Base-by-base conservation (phyloP, 2,888 invertebrate species). In the Melinaea menophilus region DNA sequence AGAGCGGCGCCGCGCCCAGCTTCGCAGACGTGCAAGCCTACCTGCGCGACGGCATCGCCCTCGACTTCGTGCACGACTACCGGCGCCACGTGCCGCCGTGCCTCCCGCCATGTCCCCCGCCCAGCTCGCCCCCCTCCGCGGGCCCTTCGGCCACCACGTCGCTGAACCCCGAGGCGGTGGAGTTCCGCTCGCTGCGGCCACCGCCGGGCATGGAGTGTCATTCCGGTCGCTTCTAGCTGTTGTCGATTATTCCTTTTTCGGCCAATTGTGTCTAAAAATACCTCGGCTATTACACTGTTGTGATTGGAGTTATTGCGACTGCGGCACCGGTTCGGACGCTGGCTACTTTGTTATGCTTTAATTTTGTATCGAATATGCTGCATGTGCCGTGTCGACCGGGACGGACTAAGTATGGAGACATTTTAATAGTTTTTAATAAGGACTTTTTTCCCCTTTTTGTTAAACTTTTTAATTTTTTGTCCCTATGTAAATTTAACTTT, bases 1-100 rank as follows among this genome's bases (percentile, higher is more conserved):
- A 92, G 85, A 67, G 59, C 73, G 92, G 89, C 71, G 83, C 68
- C 72, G 83, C 89, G 78, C 89, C 85, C 79, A 85, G 79, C 81
- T 84, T 75, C 80, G 82, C 76, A 67, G 89, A 89, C 75, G 80
- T 89, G 65, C 69, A 75, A 76, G 77, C 74, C 73, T 84, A 83
- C 80, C 81, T 86, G 75, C 83, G 83, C 74, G 81, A 83, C 83
- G 87, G 87, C 77, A 82, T 89, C 82, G 73, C 73, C 75, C 86
- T 86, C 69, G 86, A 88, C 69, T 87, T 71, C 82, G 86, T 89
- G 63, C 79, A 81, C 55, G 82, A 79, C 63, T 89, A 81, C 82
- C 84, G 86, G 56, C 75, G 72, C 3, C 85, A 88, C 84, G 88
- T 88, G 82, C 84, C 82, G 68, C 67, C 72, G 69, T 62, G 68